These are phyloP conservation scores for Cenopis cana DNA, from an alignment of 2,888 invertebrate genomes.

Conservation along the genomic window DNA sequence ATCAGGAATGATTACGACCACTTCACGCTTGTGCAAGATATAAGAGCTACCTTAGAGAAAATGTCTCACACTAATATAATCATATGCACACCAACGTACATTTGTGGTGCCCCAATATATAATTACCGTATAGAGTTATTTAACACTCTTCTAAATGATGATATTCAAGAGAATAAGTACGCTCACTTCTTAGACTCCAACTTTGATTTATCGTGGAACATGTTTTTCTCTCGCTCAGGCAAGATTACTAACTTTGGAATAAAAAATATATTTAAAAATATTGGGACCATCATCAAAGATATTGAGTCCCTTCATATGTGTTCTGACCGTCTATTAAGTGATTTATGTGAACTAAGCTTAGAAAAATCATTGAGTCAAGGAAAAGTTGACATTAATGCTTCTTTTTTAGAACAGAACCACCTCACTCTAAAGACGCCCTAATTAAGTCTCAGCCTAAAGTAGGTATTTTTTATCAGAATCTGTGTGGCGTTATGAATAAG, in stretches of 20 bases:
- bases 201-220: not conserved
- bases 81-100: not conserved
- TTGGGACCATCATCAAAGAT: not conserved
- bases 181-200: not conserved
- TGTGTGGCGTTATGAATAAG: no score
- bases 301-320: not conserved
- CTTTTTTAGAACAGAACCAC: no score
- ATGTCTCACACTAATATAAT: not conserved
- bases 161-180: not conserved
- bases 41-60: not conserved
- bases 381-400: no score
- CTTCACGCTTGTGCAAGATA: not conserved
- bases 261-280: not conserved
- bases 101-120: not conserved
- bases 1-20: not conserved
- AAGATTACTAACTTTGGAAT: not conserved
- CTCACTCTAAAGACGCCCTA: no score
- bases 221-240: not conserved
- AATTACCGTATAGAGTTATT: constrained; percentile 4
- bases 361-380: no score
- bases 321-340: no score
- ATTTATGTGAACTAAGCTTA: no score
- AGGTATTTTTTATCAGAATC: no score
- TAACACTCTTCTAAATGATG: not conserved
- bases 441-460: no score